Evolutionary conservation across 2,797 vertebrate species (phyloP), one percentile per base, ranked within the genome.

Genomic region (Eulemur albifrons): DNA sequence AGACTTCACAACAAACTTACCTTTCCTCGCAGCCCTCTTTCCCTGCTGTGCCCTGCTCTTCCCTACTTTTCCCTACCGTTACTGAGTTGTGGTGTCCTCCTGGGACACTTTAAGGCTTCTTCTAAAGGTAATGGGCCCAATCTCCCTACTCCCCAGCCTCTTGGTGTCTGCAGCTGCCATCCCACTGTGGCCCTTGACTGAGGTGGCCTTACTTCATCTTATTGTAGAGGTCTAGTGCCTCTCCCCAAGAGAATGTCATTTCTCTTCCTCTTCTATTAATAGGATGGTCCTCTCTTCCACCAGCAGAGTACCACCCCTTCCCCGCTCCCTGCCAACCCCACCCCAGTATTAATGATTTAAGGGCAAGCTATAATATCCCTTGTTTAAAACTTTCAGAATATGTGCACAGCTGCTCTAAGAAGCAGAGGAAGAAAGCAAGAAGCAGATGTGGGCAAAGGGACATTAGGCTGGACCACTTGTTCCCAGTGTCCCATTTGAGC

Each of bases 341-440:
- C 9, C 38, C 48, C 4, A 15, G 57, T 40, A 73, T 77, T 38
- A 57, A 27, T n/a, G 57, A 15, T 52, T 77, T 77, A 45, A 35
- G 7, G 45, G 23, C 18, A 83, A 70, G 30, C 21, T 40, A 23
- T 91, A 11, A 35, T 11, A 50, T 2, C 1, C 14, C 20, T 40
- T 48, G 61, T 83, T 95, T 67, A n/a, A 57, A 83, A 79, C n/a
- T 11, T 90, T 40, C 21, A 73, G 67, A 88, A 48, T 65, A 38
- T 45, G 20, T 61, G 18, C 57, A 20, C 12, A 43, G 25, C 21
- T 59, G 32, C 76, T 76, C 84, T 76, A 87, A 84, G 72, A 92
- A 57, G 1, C 11, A 88, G 35, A 65, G 18, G 65, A 88, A 84
- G 72, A 35, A 23, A 92, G 52, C n/a, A 50, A 88, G 18, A n/a